Evolutionary conservation across 1,140 invertebrate species (phyloP).

Genomic region (Zaprionus nigranus): DNA sequence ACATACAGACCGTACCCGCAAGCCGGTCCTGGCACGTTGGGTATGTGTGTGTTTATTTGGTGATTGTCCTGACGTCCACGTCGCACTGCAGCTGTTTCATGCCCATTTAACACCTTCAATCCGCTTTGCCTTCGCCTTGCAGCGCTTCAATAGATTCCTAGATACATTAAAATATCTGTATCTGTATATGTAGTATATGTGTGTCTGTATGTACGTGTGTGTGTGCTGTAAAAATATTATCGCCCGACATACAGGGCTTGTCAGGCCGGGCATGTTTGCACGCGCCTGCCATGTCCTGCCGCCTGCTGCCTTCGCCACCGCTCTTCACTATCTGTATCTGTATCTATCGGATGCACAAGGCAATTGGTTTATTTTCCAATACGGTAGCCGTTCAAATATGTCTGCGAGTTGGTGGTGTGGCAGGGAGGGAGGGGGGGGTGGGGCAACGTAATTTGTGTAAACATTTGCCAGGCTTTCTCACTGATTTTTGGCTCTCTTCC

Average conservation of each 20-base stretch:
- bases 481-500: slow-evolving; percentile 59
- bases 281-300: slow-evolving; percentile 39
- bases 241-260: slow-evolving; percentile 61
- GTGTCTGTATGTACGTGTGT: slow-evolving; percentile 23
- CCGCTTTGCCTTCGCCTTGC: slow-evolving; percentile 57
- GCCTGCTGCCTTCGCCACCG: neutral
- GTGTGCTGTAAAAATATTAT: slow-evolving; percentile 68
- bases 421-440: neutral
- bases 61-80: slow-evolving; percentile 71
- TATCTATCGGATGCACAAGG: slow-evolving; percentile 73
- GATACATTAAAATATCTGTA: slow-evolving; percentile 25
- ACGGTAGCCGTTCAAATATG: slow-evolving; percentile 79
- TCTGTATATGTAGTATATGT: slow-evolving; percentile 7
- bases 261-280: slow-evolving; percentile 65
- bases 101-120: slow-evolving; percentile 82
- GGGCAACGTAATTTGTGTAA: slow-evolving; percentile 77
- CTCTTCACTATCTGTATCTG: slow-evolving; percentile 47
- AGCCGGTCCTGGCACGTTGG: neutral
- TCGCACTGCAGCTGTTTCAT: slow-evolving; percentile 81
- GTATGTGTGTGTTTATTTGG: slow-evolving; percentile 64
- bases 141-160: slow-evolving; percentile 30
- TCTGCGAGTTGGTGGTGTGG: slow-evolving; percentile 16
- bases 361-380: slow-evolving; percentile 82
- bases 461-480: slow-evolving; percentile 79
- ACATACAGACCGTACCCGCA: slow-evolving; percentile 4